Evolutionary conservation across 2,888 invertebrate genomes (phyloP).

Genomic region (Nomada hirtipes): DNA sequence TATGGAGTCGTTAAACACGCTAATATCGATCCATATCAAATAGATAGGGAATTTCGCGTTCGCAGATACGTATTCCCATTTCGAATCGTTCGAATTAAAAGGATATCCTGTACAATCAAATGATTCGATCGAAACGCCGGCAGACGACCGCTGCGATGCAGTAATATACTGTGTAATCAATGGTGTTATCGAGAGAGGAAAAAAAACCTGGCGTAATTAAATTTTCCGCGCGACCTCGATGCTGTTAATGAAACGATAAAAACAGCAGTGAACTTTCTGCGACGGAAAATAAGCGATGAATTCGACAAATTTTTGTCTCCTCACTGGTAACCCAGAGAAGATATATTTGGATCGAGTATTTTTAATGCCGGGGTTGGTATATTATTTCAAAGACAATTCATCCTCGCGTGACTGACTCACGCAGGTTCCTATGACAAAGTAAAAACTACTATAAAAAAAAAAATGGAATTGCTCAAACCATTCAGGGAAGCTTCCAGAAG

Average conservation of each 20-base stretch:
- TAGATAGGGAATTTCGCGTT: constrained; percentile 24
- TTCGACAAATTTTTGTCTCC: no score
- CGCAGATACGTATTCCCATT: not conserved
- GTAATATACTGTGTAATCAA: not conserved
- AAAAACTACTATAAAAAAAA: no score
- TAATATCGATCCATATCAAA: constrained; percentile 25
- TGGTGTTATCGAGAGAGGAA: not conserved
- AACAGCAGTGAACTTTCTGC: not conserved
- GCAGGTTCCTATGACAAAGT: no score
- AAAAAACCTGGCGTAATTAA: constrained; percentile 19
- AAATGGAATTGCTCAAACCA: no score
- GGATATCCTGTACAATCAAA: not conserved
- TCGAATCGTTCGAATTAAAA: constrained; percentile 4
- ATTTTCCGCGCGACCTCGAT: not conserved
- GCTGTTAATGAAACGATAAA: constrained; percentile 10
- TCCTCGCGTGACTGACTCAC: no score
- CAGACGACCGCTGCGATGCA: not conserved
- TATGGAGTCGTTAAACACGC: constrained; percentile 6
- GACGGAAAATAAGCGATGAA: no score
- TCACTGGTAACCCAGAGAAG: no score
- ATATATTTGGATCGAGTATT: no score
- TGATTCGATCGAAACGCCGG: not conserved
- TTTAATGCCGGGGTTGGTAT: no score
- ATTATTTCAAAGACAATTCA: no score
- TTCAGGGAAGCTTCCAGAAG: no score